Conservation (phyloP, 1,140 invertebrate genomes). For the Diuraphis noxia region DNA sequence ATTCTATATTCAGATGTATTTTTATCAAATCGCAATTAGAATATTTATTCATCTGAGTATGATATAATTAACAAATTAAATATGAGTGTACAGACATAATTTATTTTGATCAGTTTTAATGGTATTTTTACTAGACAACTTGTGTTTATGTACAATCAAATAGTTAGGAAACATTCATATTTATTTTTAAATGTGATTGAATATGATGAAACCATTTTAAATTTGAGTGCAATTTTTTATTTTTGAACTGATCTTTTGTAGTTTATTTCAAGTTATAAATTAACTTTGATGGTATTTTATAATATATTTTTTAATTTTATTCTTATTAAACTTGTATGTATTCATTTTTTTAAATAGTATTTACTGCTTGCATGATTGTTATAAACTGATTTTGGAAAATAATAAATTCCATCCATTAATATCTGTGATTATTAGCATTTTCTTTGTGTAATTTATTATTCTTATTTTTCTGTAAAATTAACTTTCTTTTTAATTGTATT, state of each 20-base stretch:
- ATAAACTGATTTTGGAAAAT: conserved; percentile 24
- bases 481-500: background rate
- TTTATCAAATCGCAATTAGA: background rate
- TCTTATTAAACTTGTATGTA: background rate
- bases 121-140: background rate
- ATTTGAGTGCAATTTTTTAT: conserved; percentile 19
- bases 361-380: background rate
- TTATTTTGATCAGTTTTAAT: background rate
- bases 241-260: conserved; percentile 6
- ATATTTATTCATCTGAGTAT: background rate
- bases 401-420: conserved; percentile 46
- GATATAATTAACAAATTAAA: background rate
- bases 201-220: background rate
- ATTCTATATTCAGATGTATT: background rate
- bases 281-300: background rate
- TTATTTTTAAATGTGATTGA: conserved; percentile 9
- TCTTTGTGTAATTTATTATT: conserved; percentile 25
- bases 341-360: background rate
- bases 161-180: background rate
- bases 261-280: background rate
- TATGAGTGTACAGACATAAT: background rate
- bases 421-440: conserved; percentile 48
- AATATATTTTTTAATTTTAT: background rate
- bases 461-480: conserved; percentile 22
- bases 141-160: background rate